Conservation (phyloP, 2,888 invertebrate genomes). For the Netelia virgata region DNA sequence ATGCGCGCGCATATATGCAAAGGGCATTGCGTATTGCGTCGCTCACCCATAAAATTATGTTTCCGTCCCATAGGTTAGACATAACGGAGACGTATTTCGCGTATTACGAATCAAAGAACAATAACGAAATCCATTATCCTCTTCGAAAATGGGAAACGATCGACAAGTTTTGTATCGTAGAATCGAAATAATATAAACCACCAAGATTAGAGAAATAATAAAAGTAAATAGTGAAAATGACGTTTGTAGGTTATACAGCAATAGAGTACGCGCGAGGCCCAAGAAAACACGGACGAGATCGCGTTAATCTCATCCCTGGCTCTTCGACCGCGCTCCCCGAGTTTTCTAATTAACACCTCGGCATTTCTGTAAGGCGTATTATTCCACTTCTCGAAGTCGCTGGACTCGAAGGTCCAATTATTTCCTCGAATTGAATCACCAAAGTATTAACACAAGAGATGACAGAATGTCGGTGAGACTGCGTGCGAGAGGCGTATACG, state of each 20-base stretch:
- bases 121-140: not conserved
- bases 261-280: no score
- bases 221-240: no score
- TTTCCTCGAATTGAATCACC: conserved; percentile 54
- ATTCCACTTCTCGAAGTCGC: not conserved
- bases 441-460: conserved; percentile 40
- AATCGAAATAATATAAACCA: no score
- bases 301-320: not conserved
- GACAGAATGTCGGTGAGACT: not conserved
- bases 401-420: conserved; percentile 29
- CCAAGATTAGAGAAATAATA: no score
- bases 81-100: not conserved
- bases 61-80: not conserved
- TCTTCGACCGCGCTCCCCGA: not conserved
- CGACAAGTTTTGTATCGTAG: no score
- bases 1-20: not conserved
- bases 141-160: no score
- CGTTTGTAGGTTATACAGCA: no score
- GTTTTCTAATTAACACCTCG: no score
- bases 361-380: not conserved
- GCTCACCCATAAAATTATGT: not conserved
- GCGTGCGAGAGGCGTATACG: not conserved
- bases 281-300: not conserved
- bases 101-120: not conserved
- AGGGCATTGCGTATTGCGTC: not conserved